phyloP scores from a whole-genome alignment of 2,113 vertebrate species.

The Thamnophis sirtalis region DNA sequence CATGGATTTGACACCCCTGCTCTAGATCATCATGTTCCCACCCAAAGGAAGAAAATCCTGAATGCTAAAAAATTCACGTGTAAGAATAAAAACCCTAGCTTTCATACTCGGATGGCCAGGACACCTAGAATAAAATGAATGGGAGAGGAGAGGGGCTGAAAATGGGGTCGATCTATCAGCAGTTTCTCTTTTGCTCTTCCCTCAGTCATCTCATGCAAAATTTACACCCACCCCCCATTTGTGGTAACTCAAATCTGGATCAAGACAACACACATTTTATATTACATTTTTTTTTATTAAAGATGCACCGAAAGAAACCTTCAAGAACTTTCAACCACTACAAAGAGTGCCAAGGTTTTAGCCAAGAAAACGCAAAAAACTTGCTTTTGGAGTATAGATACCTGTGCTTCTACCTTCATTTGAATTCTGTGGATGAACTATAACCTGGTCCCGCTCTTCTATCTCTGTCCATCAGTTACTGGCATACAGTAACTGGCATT shows the following conservation, averaged over 20 bases:
- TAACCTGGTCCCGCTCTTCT: not conserved
- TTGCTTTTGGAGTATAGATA: not conserved
- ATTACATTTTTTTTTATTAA: not conserved
- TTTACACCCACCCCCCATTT: not conserved
- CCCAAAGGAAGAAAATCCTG: not conserved
- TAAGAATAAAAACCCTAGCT: too few species aligned
- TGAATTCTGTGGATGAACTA: not conserved
- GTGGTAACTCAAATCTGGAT: not conserved
- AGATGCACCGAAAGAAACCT: not conserved
- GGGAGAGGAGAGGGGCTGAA: not conserved
- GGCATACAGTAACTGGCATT: not conserved
- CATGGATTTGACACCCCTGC: not conserved
- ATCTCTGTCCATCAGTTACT: not conserved
- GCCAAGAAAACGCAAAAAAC: not conserved
- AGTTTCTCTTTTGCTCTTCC: not conserved
- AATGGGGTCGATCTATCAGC: not conserved
- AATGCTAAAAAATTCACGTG: not conserved
- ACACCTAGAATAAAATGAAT: not conserved
- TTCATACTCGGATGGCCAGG: not conserved
- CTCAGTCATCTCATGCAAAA: not conserved
- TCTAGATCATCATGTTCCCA: not conserved
- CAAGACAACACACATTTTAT: not conserved
- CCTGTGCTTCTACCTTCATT: not conserved
- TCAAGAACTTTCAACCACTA: not conserved
- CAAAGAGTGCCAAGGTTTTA: not conserved